A percentile compares a stretch with the other conserved stretches of the same genome.
Evolutionary conservation across 2,797 vertebrate species (phyloP).

Genomic region (Pangasius krempfi): DNA sequence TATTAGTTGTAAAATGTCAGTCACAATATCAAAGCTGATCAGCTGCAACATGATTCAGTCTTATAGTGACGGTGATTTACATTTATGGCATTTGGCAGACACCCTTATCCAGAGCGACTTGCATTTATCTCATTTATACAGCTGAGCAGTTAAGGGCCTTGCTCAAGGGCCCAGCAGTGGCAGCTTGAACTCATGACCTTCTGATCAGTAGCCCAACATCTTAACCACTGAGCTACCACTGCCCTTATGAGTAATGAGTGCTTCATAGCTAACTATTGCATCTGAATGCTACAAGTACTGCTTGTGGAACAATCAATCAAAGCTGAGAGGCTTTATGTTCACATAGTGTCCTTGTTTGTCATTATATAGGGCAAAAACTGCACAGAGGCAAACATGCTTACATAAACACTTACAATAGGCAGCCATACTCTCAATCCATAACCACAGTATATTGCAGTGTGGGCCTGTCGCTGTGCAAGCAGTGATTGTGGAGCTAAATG

Average conservation of each 20-base stretch:
- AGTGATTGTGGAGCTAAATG: conserved; percentile 33
- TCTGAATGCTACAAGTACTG: background rate
- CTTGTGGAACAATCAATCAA: background rate
- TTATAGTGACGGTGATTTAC: background rate
- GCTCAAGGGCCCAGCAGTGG: too few relatives aligned
- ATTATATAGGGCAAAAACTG: conserved; percentile 35
- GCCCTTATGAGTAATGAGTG: background rate
- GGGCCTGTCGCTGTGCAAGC: conserved; percentile 33
- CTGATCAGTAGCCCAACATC: too few relatives aligned
- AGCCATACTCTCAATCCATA: conserved; percentile 27
- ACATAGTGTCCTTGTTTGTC: conserved; percentile 49
- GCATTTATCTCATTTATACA: too few relatives aligned
- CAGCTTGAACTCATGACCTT: too few relatives aligned
- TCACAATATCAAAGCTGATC: background rate
- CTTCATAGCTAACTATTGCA: background rate
- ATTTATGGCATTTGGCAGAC: too few relatives aligned
- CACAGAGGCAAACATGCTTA: conserved; percentile 46
- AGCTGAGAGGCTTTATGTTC: conserved; percentile 62
- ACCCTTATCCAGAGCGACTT: too few relatives aligned
- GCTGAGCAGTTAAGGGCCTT: too few relatives aligned
- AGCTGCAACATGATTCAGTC: background rate
- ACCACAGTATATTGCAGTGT: conserved; percentile 17
- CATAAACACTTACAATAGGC: conserved; percentile 41
- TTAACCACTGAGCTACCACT: too few relatives aligned
- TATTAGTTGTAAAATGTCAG: background rate